Conservation (phyloP, 1,140 invertebrate species). For the Zaprionus africanus region DNA sequence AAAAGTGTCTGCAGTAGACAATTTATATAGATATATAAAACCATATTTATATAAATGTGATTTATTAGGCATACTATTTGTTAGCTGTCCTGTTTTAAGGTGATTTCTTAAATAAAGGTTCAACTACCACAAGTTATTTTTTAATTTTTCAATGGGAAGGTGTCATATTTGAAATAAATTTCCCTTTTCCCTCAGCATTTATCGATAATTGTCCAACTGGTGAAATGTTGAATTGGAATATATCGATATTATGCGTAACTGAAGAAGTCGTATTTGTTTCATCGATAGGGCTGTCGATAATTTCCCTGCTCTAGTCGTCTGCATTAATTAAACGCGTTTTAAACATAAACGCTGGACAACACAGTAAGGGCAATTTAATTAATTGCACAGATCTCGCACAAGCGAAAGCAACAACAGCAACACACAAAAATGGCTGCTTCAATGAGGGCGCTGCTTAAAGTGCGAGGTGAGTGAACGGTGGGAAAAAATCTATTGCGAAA, state of each 20-base stretch:
- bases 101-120: conserved; percentile 28
- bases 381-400: conserved; percentile 64
- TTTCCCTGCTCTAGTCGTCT: conserved; percentile 51
- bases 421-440: conserved; percentile 75
- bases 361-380: conserved; percentile 35
- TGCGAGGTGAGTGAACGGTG: conserved; percentile 67
- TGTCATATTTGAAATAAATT: background rate
- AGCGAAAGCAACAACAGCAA: conserved; percentile 64
- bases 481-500: conserved; percentile 61
- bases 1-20: conserved; percentile 55
- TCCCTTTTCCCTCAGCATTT: background rate
- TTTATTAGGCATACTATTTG: conserved; percentile 16
- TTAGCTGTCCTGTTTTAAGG: conserved; percentile 54
- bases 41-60: conserved; percentile 16
- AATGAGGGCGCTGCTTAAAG: conserved; percentile 78
- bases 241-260: conserved; percentile 8
- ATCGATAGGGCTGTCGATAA: conserved; percentile 32
- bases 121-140: background rate
- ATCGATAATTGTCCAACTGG: background rate
- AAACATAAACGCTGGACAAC: conserved; percentile 56
- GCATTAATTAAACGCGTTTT: conserved; percentile 76
- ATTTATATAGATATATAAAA: conserved; percentile 39
- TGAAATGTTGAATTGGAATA: conserved; percentile 1
- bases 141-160: background rate
- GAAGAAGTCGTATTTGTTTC: background rate